phyloP scores from a whole-genome alignment of 2,113 vertebrate genomes.

The Lasiurus borealis region DNA sequence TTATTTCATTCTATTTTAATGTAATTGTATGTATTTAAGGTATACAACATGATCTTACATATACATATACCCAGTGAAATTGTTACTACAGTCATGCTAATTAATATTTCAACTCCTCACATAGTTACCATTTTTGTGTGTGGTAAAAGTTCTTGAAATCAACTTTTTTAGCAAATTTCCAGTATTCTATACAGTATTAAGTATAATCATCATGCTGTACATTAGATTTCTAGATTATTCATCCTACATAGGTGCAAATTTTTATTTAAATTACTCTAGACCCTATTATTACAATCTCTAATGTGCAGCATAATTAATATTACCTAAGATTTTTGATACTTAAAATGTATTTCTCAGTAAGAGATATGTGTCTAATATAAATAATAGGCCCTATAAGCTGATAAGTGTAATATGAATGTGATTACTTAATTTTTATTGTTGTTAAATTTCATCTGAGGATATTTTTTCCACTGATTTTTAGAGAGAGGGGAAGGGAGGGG shows the following conservation, averaged over 20 bases:
- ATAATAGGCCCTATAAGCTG: not conserved
- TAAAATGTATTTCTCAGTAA: not conserved
- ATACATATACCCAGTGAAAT: not conserved
- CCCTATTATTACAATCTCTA: not conserved
- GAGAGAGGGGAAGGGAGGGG: no score
- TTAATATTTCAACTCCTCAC: not conserved
- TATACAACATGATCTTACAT: not conserved
- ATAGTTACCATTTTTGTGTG: not conserved
- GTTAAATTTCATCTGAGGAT: no score
- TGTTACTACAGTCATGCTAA: not conserved
- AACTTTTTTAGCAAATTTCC: not conserved
- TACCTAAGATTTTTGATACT: not conserved
- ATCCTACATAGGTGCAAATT: not conserved
- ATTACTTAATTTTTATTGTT: not conserved
- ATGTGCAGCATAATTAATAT: not conserved
- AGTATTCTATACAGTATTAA: not conserved
- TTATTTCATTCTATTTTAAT: slow-evolving; percentile 30
- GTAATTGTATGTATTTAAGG: not conserved
- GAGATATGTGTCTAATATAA: not conserved
- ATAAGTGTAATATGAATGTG: not conserved
- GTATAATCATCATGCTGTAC: not conserved
- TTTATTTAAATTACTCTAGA: not conserved
- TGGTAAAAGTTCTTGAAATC: not conserved
- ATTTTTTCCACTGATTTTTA: no score
- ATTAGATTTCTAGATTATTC: not conserved